phyloP scores from a whole-genome alignment of 2,113 vertebrate species.

The Gymnocephalus cernua region DNA sequence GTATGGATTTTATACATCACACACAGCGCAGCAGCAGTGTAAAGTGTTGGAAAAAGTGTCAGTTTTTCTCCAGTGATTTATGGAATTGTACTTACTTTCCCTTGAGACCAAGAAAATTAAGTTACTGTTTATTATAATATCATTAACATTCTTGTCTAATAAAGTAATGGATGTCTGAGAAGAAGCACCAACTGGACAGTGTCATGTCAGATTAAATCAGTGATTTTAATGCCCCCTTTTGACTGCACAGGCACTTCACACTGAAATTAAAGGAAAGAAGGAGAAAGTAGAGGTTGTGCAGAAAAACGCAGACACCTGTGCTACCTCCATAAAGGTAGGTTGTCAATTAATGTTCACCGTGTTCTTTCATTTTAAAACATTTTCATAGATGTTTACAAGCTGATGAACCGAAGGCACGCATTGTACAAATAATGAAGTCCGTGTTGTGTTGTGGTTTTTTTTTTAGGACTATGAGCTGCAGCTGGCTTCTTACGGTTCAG shows the following conservation, averaged over 20 bases:
- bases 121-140: neutral
- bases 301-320: slow-evolving; percentile 90
- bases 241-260: slow-evolving; percentile 87
- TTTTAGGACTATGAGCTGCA: slow-evolving; percentile 95
- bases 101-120: neutral
- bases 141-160: neutral
- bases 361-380: neutral
- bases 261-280: slow-evolving; percentile 93
- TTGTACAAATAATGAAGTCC: neutral
- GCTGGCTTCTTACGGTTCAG: slow-evolving; percentile 92
- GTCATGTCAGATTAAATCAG: neutral
- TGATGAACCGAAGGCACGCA: neutral
- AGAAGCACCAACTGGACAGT: neutral
- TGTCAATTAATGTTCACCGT: neutral
- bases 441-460: slow-evolving; percentile 44
- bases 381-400: neutral
- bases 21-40: neutral
- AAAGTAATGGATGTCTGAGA: neutral
- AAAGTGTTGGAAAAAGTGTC: neutral
- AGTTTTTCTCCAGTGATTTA: neutral
- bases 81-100: neutral
- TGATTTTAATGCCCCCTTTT: slow-evolving; percentile 23
- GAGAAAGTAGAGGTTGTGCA: slow-evolving; percentile 93
- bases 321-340: slow-evolving; percentile 91
- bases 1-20: neutral